Conservation (phyloP, 2,888 invertebrate genomes). For the Epinotia nisella region DNA sequence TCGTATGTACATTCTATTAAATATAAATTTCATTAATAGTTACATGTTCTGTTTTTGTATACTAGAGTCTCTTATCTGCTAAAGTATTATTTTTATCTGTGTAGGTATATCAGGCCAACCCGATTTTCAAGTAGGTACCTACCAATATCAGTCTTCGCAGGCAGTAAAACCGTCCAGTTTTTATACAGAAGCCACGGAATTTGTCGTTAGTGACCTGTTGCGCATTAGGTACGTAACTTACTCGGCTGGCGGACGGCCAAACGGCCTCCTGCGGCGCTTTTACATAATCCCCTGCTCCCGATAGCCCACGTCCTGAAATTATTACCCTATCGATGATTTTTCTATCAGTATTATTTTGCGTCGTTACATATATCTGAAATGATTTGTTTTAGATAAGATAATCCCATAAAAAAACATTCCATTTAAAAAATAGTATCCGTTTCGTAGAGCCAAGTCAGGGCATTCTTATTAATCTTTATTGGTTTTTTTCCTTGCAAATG, state of each 20-base stretch:
- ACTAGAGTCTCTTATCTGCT: too few species aligned
- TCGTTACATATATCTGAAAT: not conserved
- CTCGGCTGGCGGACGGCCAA: constrained; percentile 58
- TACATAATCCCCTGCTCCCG: constrained; percentile 58
- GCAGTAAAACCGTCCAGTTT: constrained; percentile 4
- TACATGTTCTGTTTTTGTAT: too few species aligned
- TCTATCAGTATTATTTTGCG: constrained; percentile 44
- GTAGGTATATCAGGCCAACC: not conserved
- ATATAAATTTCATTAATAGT: too few species aligned
- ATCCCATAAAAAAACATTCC: too few species aligned
- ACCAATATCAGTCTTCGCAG: not conserved
- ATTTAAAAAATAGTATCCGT: too few species aligned
- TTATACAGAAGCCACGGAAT: constrained; percentile 39
- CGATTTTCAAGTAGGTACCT: not conserved
- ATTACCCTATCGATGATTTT: constrained; percentile 57
- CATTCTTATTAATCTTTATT: too few species aligned
- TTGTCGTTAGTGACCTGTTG: constrained; percentile 60
- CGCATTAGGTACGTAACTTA: too few species aligned
- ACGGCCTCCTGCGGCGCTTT: constrained; percentile 52
- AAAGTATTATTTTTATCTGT: not conserved
- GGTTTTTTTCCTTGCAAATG: too few species aligned
- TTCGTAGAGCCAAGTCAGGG: too few species aligned
- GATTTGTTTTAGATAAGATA: too few species aligned
- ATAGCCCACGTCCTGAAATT: constrained; percentile 60
- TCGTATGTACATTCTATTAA: too few species aligned